Evolutionary conservation across 2,113 vertebrate genomes (phyloP), one percentile per base, ranked within the genome.

Genomic region (Amblyopsis rosae): DNA sequence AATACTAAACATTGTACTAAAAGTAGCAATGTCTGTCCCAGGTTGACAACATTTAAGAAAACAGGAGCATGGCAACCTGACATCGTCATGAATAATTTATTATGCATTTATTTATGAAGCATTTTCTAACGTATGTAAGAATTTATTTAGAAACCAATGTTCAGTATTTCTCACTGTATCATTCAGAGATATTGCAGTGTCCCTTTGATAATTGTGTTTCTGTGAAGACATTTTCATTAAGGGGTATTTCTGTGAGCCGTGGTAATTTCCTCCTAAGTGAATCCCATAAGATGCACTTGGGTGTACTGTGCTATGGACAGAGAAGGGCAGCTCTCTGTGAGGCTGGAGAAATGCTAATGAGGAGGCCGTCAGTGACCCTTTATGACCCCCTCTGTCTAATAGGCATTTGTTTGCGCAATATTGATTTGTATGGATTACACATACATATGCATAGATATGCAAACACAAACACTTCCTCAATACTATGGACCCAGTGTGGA

Each of bases 341-440:
- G 62, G 50, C 32, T 16, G 13, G 12, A 45, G 49, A 33, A 59
- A 60, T 17, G n/a, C 12, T 77, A 67, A 77, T 61, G 60, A 82
- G 68, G 45, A 65, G 12, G 26, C 59, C 41, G 53, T 57, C 45
- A 10, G n/a, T 11, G 59, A 76, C 64, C 73, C 50, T 48, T 19
- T n/a, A 62, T 72, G 73, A 73, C 73, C 67, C 54, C 56, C 33
- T 53, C 77, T 56, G 32, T 46, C 58, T 65, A 77, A 80, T 77
- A 66, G 70, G 46, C 64, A 16, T 61, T 67, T 70, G 41, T 79
- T 61, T 3, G 49, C 5, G 5, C 35, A 8, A 41, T 41, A 41
- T 41, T 41, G 35, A 41, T 8, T 66, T 46, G 15, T 41, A 62
- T 59, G 26, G 26, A 26, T 26, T 26, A 48, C 33, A 51, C 32